Conservation (phyloP, 2,888 invertebrate species). For the Cenopis cana region DNA sequence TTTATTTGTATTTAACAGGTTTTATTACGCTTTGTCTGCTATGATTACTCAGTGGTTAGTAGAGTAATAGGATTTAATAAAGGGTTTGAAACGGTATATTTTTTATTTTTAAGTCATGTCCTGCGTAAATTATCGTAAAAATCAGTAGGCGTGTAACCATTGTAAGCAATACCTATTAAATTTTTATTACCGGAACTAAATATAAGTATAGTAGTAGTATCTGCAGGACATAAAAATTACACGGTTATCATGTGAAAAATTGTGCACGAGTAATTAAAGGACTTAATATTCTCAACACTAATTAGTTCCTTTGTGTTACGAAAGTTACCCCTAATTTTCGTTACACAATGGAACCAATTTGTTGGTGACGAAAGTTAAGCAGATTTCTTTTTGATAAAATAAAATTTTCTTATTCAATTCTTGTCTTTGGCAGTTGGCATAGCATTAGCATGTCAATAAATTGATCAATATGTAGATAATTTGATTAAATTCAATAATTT, state of each 20-base stretch:
- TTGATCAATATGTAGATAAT: not conserved
- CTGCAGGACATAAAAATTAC: no score
- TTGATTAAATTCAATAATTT: not conserved
- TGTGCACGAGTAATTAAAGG: no score
- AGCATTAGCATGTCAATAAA: not conserved
- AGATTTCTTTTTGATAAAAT: no score
- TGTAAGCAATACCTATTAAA: no score
- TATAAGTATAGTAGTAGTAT: no score
- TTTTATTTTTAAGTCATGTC: conserved; percentile 10
- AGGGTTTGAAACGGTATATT: conserved; percentile 51
- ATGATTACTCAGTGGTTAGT: conserved; percentile 49
- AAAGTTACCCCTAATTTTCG: not conserved
- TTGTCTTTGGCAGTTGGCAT: no score
- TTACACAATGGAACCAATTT: not conserved
- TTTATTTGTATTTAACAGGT: conserved; percentile 48
- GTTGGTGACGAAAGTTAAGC: not conserved
- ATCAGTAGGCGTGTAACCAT: no score
- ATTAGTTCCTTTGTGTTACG: not conserved
- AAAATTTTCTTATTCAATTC: not conserved
- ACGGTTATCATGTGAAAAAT: no score
- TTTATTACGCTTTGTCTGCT: conserved; percentile 51
- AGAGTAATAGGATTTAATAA: conserved; percentile 57
- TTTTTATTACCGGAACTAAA: no score
- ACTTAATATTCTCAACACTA: not conserved
- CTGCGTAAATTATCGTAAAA: no score